Evolutionary conservation across 2,113 vertebrate genomes (phyloP), one percentile per base, ranked within the genome.

Genomic region (Mionectes macconnelli): DNA sequence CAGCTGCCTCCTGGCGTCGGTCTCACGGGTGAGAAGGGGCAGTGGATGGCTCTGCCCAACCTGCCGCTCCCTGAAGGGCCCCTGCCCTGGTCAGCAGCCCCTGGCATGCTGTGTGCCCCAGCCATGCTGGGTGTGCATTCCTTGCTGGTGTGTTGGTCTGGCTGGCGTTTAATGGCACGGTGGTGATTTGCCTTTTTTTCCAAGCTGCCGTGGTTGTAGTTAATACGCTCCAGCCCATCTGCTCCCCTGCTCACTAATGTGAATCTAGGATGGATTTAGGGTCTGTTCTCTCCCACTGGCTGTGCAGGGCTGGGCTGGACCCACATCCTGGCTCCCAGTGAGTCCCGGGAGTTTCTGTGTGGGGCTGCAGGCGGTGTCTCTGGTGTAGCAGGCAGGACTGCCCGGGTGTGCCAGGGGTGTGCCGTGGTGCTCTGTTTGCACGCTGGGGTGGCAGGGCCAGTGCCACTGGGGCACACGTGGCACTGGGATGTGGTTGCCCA

Each of bases 151-250:
- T 19, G 0, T 0, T 2, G 4, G 39, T 76, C 33, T 37, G 19
- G 33, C 33, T 2, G 24, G 45, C 24, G 2, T 57, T 80, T n/a
- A 39, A 4, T 0, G 0, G 70, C 16, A 1, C 3, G 4, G 42
- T 1, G 1, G 24, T 1, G 0, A 4, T 82, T 86, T 44, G 8
- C 28, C 60, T 0, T 0, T 31, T 86, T 73, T 35, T 45, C 57
- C 31, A 8, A 6, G n/a, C 37, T 40, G 57, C 24, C 8, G 25
- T 16, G 39, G 20, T 45, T 80, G 1, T 1, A 22, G 45, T 31
- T 96, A 80, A 96, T 57, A 72, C 4, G 0, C 68, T 57, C 14
- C 72, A 45, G 67, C 21, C 87, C 3, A 3, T 77, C 87, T 86
- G 77, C 74, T 21, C 55, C 50, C 12, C 14, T 0, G 0, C n/a